Base-by-base conservation (phyloP, 2,888 invertebrate species). In the Oasisia sp. region DNA sequence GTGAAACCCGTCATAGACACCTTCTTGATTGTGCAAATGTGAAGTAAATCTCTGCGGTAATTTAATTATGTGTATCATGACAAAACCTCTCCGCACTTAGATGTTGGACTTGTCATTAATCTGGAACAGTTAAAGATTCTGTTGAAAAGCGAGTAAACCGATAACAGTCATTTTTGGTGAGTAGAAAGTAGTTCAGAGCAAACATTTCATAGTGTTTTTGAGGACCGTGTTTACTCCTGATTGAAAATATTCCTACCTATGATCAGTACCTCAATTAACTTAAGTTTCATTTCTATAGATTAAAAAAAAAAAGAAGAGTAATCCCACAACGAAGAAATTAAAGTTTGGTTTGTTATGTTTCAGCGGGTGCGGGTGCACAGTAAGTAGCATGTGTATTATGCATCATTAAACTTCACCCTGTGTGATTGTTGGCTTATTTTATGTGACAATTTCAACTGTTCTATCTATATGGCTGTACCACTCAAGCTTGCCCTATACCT, bases 301-400 rank as follows among this genome's bases (percentile, higher is more conserved):
- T 27, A 5, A 5, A 74, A 7, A 74, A 3, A 7, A 27, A 27
- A 27, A 74, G 0, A 74, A 7, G 74, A 27, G 74, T 5, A 74
- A 27, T 74, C 5, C 74, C 74, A 74, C 27, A 74, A 7, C 3
- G 19, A 7, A 19, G 14, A 19, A 0, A 27, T 74, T 14, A n/a
- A 19, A 74, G 7, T n/a, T 14, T 7, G 14, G 74, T 74, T 74
- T 74, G n/a, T 74, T 74, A 74, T 74, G 74, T 74, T 74, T 74
- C 74, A 74, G 74, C 74, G 74, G 74, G 74, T 74, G 74, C 74
- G 74, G 74, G 74, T n/a, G 74, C 74, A 74, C 74, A 74, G 74
- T 74, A 74, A 74, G 74, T 74, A 27, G 74, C n/a, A 74, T n/a
- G 27, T 1, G 3, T 74, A 74, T 74, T 74, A 14, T 74, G 74